These are phyloP conservation scores for Drosophila emarginata DNA, from an alignment of 2,888 invertebrate genomes.

Conservation along the genomic window DNA sequence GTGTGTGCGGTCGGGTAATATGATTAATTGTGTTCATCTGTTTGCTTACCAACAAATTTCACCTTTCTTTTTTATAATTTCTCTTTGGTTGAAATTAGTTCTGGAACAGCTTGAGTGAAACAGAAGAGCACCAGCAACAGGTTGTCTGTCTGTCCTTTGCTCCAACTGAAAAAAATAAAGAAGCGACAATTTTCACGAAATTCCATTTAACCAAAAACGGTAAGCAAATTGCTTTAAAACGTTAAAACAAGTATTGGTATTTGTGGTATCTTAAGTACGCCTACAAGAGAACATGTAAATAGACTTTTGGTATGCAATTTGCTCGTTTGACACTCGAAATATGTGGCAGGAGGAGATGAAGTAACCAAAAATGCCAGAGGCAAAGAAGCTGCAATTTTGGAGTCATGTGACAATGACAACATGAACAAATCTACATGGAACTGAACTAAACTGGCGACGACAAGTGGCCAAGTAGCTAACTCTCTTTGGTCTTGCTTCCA, in stretches of 20 bases:
- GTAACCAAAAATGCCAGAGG: too few species aligned
- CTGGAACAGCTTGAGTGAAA: neutral
- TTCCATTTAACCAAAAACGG: constrained; percentile 57
- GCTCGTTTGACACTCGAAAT: constrained; percentile 81
- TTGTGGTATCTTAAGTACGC: constrained; percentile 81
- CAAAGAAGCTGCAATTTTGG: constrained; percentile 43
- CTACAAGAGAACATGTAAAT: constrained; percentile 80
- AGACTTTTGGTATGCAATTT: constrained; percentile 81
- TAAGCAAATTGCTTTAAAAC: constrained; percentile 63
- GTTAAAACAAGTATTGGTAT: constrained; percentile 59
- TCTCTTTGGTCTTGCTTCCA: constrained; percentile 19
- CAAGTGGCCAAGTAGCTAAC: constrained; percentile 66
- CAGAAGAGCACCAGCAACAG: constrained; percentile 43
- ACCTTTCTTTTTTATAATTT: constrained; percentile 37
- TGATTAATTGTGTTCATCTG: constrained; percentile 80
- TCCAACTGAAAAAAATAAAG: constrained; percentile 67
- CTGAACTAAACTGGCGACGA: constrained; percentile 67
- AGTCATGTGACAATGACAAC: constrained; percentile 60
- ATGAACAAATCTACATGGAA: constrained; percentile 48
- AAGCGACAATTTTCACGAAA: constrained; percentile 79
- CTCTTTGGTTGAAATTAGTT: constrained; percentile 3
- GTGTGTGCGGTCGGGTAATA: constrained; percentile 23
- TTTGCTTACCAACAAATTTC: constrained; percentile 63
- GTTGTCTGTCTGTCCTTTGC: constrained; percentile 27
- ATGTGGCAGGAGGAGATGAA: constrained; percentile 56